Percentiles rank a stretch among this genome's conserved stretches.
Evolutionary conservation across 2,113 vertebrate genomes (phyloP).

Genomic region (Hemiscyllium ocellatum): DNA sequence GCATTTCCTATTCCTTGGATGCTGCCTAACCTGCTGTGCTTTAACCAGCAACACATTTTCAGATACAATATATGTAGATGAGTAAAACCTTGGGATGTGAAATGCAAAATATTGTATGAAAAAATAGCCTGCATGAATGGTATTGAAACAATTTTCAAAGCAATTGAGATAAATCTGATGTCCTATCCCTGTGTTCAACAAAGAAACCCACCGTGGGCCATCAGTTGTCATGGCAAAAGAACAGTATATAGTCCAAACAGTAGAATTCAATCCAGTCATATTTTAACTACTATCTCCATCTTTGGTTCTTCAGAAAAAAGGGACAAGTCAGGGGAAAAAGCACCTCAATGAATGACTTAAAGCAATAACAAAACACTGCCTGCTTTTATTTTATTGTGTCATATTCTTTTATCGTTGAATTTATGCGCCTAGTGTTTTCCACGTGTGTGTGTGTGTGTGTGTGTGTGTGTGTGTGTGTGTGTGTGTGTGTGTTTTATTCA

Average conservation of each 20-base stretch:
- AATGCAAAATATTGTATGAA: neutral
- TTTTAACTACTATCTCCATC: neutral
- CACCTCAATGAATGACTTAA: neutral
- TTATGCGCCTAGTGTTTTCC: neutral
- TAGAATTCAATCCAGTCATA: neutral
- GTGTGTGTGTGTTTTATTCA: neutral
- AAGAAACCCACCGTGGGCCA: neutral
- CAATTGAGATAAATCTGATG: neutral
- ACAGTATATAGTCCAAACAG: neutral
- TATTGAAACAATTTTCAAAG: neutral
- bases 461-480: neutral
- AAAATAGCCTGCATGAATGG: neutral
- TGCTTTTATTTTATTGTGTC: neutral
- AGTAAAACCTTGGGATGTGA: neutral
- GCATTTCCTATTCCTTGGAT: too few relatives aligned
- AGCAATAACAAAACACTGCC: neutral
- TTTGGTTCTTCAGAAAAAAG: neutral
- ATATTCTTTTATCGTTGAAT: neutral
- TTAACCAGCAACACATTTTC: too few relatives aligned
- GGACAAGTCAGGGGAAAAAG: neutral
- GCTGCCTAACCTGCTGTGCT: too few relatives aligned
- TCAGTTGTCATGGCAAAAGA: neutral
- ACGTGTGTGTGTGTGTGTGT: neutral
- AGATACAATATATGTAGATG: neutral
- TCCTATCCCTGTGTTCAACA: neutral